Conservation (phyloP, 2,888 invertebrate genomes). For the Chamaedrilus cognettii region DNA sequence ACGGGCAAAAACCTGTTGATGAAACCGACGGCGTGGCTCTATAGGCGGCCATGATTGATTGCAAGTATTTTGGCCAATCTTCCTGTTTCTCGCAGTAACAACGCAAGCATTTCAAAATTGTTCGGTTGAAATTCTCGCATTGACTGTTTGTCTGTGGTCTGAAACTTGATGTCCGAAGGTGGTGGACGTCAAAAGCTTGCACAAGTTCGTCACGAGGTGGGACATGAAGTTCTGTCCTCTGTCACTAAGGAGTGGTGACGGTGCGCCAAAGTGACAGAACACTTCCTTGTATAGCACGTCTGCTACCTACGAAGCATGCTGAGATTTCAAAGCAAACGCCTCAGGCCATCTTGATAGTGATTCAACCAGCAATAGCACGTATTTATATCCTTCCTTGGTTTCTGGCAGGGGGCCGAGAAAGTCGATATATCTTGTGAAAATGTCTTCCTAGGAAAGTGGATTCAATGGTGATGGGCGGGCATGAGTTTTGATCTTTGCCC, state of each 20-base stretch:
- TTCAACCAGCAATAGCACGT: neutral
- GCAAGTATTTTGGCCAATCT: neutral
- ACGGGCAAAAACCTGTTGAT: too few species aligned
- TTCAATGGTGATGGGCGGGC: neutral
- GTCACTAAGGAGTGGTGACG: neutral
- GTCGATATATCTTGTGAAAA: neutral
- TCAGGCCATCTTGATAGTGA: neutral
- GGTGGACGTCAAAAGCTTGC: neutral
- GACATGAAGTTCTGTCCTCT: neutral
- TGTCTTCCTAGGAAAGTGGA: neutral
- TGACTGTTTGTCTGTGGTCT: neutral
- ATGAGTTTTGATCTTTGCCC: neutral
- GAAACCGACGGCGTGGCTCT: too few species aligned
- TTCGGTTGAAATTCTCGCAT: neutral
- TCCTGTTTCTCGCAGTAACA: neutral
- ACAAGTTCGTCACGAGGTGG: neutral
- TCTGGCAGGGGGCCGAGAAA: neutral
- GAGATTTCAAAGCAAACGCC: neutral
- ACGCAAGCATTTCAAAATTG: neutral
- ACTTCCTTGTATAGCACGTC: neutral
- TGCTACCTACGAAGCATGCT: neutral
- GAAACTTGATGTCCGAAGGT: neutral
- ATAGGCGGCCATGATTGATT: neutral
- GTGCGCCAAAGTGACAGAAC: neutral
- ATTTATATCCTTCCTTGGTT: neutral